Base-by-base conservation (phyloP, 1,140 invertebrate species). In the Rhagoletis pomonella region DNA sequence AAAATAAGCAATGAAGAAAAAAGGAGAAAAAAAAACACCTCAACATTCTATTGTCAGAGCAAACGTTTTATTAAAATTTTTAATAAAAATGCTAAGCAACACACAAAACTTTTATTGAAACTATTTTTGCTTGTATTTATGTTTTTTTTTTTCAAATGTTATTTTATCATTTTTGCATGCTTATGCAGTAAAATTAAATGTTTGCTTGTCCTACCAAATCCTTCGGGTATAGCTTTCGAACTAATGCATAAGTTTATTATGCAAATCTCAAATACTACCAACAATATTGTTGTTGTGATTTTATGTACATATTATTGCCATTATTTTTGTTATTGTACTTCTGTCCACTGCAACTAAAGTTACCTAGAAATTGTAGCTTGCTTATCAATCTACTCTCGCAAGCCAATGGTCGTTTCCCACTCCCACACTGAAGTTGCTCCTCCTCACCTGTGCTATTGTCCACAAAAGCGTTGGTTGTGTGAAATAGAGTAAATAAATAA, bases 201-300 rank as follows among this genome's bases (percentile, higher is more conserved):
- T 81, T 19, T 47, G 73, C 73, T 81, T 81, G 73, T 81, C 73
- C 73, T 17, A 2, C 17, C 73, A 81, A 81, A 81, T 81, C 73
- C 73, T 81, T 81, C 29, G 29, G 5, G n/a, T 42, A 55, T 55
- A 81, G 73, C 58, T 62, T 59, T 58, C 42, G 4, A 42, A 62
- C 55, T 85, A 85, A 85, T 85, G 84, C 55, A 85, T 47, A 60
- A 85, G 55, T 85, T 85, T 85, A 59, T 85, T 85, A 85, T 85
- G 50, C 58, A 85, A 85, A 85, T 59, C 84, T 62, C 58, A 60
- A 85, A 85, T 85, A 19, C 47, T 55, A 81, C 10, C 42, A 44
- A 55, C 50, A 50, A 29, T 58, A 55, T 55, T 81, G 47, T 81
- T 81, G 2, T 81, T 81, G 69, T 50, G 42, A 1, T 29, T 29